Percentiles rank a stretch among this genome's conserved stretches.
Conservation (phyloP, 2,888 invertebrate species). For the Bellardia bayeri region DNA sequence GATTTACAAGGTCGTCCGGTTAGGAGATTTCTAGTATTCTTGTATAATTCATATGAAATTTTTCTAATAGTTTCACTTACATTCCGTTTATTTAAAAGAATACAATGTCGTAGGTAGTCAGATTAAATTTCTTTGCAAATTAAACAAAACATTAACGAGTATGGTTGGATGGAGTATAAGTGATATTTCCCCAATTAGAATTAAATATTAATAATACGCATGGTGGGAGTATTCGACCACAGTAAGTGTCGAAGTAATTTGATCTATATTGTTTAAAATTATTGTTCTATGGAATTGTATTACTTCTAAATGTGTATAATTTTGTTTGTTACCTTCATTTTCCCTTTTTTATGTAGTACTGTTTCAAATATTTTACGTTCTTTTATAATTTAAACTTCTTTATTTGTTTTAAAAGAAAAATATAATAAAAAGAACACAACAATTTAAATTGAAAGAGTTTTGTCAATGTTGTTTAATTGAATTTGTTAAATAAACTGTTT, state of each 20-base stretch:
- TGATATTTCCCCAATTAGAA: no score
- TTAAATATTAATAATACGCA: no score
- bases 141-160: neutral
- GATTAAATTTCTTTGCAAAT: no score
- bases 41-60: no score
- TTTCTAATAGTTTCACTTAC: no score
- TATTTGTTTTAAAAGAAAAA: slow-evolving; percentile 18
- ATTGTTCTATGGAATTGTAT: slow-evolving; percentile 14
- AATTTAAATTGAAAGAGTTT: slow-evolving; percentile 57
- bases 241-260: neutral
- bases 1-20: no score
- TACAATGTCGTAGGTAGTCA: no score
- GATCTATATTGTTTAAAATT: neutral
- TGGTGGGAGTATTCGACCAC: no score
- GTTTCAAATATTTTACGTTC: slow-evolving; percentile 23
- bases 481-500: slow-evolving; percentile 69
- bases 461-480: slow-evolving; percentile 70
- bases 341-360: slow-evolving; percentile 49
- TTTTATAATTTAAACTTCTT: slow-evolving; percentile 24
- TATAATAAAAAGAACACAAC: slow-evolving; percentile 42
- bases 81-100: no score
- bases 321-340: slow-evolving; percentile 47
- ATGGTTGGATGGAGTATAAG: neutral
- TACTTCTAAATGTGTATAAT: slow-evolving; percentile 1
- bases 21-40: no score